Evolutionary conservation across 2,797 vertebrate genomes (phyloP), one percentile per base, ranked within the genome.

Genomic region (Buphagus erythrorhynchus): DNA sequence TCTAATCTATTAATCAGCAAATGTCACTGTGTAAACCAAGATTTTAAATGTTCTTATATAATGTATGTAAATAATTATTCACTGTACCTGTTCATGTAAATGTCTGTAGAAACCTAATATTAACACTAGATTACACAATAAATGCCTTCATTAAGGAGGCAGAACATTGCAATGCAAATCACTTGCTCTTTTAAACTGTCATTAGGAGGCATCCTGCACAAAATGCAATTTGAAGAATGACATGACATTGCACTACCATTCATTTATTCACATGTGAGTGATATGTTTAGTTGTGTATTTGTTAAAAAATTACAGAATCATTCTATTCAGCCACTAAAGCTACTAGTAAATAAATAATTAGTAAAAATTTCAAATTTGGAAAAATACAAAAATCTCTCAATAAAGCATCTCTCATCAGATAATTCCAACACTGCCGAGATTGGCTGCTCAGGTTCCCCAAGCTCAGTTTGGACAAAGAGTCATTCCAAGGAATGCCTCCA

Each of bases 1-100:
- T 86, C 90, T 95, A 96, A 86, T 61, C 91, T 87, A 62, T 96
- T 97, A 95, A 97, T 95, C 84, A 96, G 95, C 73, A 67, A 81
- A 80, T 94, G 93, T 96, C 92, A 84, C 65, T 79, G 68, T 91
- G 84, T 88, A 92, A 93, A 52, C 54, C 43, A 84, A 81, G 92
- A 46, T 75, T 92, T 87, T 91, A 97, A 92, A 95, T 95, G 93
- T 67, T 95, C 66, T 80, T 87, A 73, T 93, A 78, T 91, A 94
- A 95, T 95, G 78, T 96, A 96, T 97, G 93, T 96, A 97, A 97
- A 97, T 97, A 97, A 93, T 92, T 94, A 89, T 94, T 97, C 96
- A 63, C 72, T 51, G 85, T 97, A 96, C 93, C 95, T 93, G 95
- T 78, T 95, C 95, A 73, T 95, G 95, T 86, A 97, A 96, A 97